Evolutionary conservation across 2,113 vertebrate species (phyloP).

Genomic region (Notarius lentiginosus): DNA sequence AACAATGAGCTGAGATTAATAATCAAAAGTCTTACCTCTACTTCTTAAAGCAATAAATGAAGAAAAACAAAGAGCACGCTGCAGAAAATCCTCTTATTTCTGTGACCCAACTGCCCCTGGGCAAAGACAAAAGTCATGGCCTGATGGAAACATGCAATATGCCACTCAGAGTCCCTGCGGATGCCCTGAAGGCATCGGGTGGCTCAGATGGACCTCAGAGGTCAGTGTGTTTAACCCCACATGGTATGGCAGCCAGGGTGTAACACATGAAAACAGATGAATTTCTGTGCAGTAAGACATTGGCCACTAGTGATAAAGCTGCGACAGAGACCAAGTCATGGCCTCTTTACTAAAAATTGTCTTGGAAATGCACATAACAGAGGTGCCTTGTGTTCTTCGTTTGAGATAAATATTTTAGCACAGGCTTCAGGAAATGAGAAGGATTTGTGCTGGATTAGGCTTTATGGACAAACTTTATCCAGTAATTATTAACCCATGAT

Average conservation of each 20-base stretch:
- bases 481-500: conserved; percentile 68
- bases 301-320: background rate
- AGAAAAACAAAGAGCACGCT: background rate
- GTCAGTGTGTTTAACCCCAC: conserved; percentile 1
- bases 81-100: background rate
- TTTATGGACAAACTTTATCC: conserved; percentile 54
- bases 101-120: background rate
- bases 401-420: conserved; percentile 50
- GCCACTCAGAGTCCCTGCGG: conserved; percentile 10
- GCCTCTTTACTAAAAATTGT: background rate
- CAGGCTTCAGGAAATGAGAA: conserved; percentile 36
- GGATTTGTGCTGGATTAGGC: conserved; percentile 58
- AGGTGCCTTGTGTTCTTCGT: conserved; percentile 14
- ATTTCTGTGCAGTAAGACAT: conserved; percentile 3
- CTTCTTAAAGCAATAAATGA: background rate
- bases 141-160: conserved; percentile 16
- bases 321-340: background rate
- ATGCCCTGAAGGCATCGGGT: background rate
- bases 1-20: background rate
- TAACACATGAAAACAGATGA: background rate
- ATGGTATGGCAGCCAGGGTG: background rate
- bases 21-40: background rate
- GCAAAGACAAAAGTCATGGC: conserved; percentile 12
- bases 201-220: background rate
- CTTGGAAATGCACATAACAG: background rate